Base-by-base conservation (phyloP, 2,888 invertebrate genomes). In the Diachrysia chrysitis region DNA sequence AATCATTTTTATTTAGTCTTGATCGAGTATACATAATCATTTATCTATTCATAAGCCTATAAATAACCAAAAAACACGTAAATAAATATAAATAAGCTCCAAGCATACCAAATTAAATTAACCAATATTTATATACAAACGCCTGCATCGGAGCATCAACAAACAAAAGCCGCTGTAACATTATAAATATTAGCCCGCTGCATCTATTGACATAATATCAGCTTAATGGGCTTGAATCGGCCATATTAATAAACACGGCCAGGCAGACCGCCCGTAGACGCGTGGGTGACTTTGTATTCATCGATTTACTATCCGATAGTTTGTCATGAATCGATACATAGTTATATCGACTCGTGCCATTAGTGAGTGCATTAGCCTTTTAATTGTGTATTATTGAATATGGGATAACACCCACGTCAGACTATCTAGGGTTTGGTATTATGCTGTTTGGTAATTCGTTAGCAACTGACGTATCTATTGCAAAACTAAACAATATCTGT, bases 291-390 rank as follows among this genome's bases (percentile, higher is more conserved):
- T 82, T 79, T 83, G 79, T 83, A 83, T 84, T 84, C 85, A 85
- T 84, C 83, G 82, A 83, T 83, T 85, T 81, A 83, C 82, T 78
- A 86, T 73, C 73, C 65, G 76, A 80, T 80, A 73, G 63, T 79
- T 79, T 79, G 76, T 79, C 78, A 76, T 78, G 67, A 79, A 66
- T 84, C 79, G 78, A 84, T 84, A 78, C 70, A 10, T 57, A 57
- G 37, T 80, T 76, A 78, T 82, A 78, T 79, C 80, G 77, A 81
- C 48, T 66, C 75, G 59, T 68, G 75, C 81, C 81, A 86, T 87
- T 86, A 86, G 83, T 79, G 84, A 86, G 89, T 87, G 88, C 88
- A 88, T 89, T 89, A 89, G 83, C 89, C 89, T 91, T 90, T 90
- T 91, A 90, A 92, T 91, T 90, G 91, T 90, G 87, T 85, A 85